Evolutionary conservation across 2,113 vertebrate genomes (phyloP).

Genomic region (Mesitornis unicolor): DNA sequence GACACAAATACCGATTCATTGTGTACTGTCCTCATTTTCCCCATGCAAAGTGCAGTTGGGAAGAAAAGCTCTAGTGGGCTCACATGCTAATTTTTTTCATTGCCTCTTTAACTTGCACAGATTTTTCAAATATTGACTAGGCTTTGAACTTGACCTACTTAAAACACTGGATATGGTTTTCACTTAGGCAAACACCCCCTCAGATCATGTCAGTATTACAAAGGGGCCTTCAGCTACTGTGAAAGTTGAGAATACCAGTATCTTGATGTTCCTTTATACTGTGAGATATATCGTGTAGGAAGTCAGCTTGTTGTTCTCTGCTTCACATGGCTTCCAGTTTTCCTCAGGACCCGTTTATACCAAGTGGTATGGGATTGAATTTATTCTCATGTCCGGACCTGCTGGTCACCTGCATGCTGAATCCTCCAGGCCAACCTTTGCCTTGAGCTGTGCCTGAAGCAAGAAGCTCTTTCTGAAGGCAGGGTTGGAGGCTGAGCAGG

Average conservation of each 20-base stretch:
- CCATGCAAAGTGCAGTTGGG: conserved; percentile 1
- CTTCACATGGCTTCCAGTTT: not conserved
- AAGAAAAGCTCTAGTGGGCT: conserved; percentile 37
- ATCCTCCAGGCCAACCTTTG: rapidly evolving
- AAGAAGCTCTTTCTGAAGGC: not conserved
- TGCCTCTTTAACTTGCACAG: conserved; percentile 35
- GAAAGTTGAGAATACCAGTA: not conserved
- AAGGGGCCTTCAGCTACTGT: not conserved
- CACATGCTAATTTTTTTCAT: conserved; percentile 48
- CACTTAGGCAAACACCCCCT: conserved; percentile 37
- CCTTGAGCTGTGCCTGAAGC: not conserved
- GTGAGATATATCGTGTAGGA: not conserved
- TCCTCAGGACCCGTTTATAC: not conserved
- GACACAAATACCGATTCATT: conserved; percentile 1
- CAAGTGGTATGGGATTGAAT: not conserved
- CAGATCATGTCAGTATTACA: conserved; percentile 8
- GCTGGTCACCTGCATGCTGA: not conserved
- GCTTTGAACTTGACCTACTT: conserved; percentile 57
- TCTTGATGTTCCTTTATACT: not conserved
- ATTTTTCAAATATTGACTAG: conserved; percentile 64
- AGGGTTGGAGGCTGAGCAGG: not conserved
- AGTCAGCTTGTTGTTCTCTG: not conserved
- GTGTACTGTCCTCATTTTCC: conserved; percentile 48
- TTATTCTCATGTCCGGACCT: not conserved
- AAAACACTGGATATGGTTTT: conserved; percentile 11